phyloP scores from a whole-genome alignment of 2,797 vertebrate species.

The Potorous gilbertii region DNA sequence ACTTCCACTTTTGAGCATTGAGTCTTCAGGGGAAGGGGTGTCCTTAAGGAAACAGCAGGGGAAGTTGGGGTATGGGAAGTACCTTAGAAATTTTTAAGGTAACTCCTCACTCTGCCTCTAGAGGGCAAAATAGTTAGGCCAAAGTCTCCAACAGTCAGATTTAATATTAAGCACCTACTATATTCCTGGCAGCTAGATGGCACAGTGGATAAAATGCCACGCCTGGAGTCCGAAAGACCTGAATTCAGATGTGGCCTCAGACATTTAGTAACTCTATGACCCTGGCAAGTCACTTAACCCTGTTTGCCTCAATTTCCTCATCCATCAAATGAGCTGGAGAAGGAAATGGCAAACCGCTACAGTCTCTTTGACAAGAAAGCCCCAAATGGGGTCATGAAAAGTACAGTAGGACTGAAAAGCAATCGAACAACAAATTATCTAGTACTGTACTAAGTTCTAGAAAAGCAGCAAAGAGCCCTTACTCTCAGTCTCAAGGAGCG shows the following conservation, averaged over 20 bases:
- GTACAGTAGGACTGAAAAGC: background rate
- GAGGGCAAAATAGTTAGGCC: background rate
- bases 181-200: background rate
- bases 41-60: background rate
- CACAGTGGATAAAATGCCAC: background rate
- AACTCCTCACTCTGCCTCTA: background rate
- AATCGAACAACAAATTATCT: background rate
- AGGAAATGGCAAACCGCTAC: background rate
- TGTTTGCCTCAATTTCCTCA: background rate
- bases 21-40: background rate
- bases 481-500: background rate
- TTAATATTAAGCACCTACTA: background rate
- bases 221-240: background rate
- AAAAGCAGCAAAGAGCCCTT: background rate
- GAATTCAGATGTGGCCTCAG: background rate
- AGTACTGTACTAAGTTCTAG: background rate
- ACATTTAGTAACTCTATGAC: background rate
- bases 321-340: background rate
- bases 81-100: background rate
- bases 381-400: background rate
- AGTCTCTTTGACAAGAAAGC: background rate
- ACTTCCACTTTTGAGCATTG: background rate
- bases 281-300: background rate
- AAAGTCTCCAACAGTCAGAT: background rate
- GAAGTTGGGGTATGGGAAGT: background rate